Evolutionary conservation across 1,140 invertebrate genomes (phyloP), one percentile per base, ranked within the genome.

Genomic region (Proales similis): DNA sequence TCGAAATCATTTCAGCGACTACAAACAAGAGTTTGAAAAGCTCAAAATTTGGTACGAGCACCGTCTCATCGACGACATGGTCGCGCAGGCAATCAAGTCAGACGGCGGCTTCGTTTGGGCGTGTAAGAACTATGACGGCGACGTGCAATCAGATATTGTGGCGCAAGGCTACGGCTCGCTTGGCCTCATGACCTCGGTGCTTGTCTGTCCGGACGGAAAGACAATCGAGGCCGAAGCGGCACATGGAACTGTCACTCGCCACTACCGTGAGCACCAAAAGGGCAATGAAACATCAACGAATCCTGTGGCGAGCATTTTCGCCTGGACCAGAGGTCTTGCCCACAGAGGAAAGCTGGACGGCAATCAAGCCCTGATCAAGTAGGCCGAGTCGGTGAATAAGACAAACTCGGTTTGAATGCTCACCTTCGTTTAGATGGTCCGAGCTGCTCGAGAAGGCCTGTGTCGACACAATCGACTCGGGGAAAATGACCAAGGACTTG

Each of bases 91-190:
- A 4, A 87, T 98, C 82, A 99, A 99, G 76, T 92, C 90, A 0
- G 85, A 90, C 66, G 94, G 95, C 67, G 94, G 92, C 57, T 98
- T 96, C 78, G 91, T 98, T 0, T 99, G 94, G 94, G 90, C 92
- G 19, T 90, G 93, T 77, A 99, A 99, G 75, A 99, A 99, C 76
- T 99, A 99, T 71, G 94, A 99, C 72, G 94, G 94, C 43, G 94
- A 99, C 79, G 94, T 98, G 0, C 93, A 98, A 74, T 93, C 88
- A 0, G 94, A 98, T 77, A 86, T 90, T 2, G 88, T 98, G 20
- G 93, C 93, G 64, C 92, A 97, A 76, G 92, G 91, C 29, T 77
- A 76, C 64, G 76, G 76, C 1, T 76, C 74, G 6, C 67, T 77
- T 7, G 76, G 76, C 64, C 65, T 77, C 62, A 77, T 77, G 76